These are phyloP conservation scores for Saturnia pavonia DNA, from an alignment of 2,888 invertebrate genomes.

Conservation along the genomic window DNA sequence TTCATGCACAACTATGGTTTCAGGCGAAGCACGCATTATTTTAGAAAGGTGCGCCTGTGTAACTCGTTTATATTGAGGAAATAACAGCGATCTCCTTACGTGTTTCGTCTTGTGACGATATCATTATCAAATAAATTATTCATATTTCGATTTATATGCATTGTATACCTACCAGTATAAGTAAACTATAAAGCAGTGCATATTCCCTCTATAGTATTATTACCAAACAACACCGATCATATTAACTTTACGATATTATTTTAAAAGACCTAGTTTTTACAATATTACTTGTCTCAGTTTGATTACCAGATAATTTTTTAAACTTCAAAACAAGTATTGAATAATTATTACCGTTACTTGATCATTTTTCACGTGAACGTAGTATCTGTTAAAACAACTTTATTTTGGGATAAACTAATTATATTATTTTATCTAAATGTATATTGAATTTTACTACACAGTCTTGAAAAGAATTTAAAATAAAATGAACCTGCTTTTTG, in stretches of 20 bases:
- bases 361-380: not conserved
- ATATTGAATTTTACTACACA: not conserved
- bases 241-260: not conserved
- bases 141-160: not conserved
- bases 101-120: not conserved
- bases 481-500: slow-evolving; percentile 13
- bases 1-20: slow-evolving; percentile 21
- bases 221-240: not conserved
- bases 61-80: not conserved
- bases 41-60: slow-evolving; percentile 14
- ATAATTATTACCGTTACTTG: not conserved
- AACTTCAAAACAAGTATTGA: not conserved
- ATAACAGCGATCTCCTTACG: not conserved
- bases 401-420: not conserved
- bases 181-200: not conserved
- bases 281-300: not conserved
- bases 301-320: not conserved
- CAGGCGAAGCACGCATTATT: slow-evolving; percentile 10
- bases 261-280: not conserved
- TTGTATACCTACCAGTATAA: not conserved
- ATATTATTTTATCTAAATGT: slow-evolving; percentile 1
- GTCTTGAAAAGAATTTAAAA: not conserved
- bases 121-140: not conserved
- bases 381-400: slow-evolving; percentile 1
- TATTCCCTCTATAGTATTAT: not conserved